Conservation (phyloP, 2,888 invertebrate species). For the Herminia tarsipennalis region DNA sequence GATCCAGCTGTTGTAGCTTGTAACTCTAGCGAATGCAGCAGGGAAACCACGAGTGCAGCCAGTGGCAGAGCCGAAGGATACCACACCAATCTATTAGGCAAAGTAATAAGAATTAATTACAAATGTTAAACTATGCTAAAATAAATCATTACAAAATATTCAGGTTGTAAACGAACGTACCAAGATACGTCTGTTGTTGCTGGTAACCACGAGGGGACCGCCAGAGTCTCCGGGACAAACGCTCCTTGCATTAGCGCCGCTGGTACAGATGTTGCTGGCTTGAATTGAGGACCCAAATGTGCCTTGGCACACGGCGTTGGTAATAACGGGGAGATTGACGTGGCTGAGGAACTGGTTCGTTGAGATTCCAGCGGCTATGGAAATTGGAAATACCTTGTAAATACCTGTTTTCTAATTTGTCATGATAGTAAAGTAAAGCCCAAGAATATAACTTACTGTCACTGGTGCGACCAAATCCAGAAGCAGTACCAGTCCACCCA, state of each 20-base stretch:
- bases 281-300: conserved; percentile 22
- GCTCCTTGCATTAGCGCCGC: conserved; percentile 53
- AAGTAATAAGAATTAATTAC: no score
- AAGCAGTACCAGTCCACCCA: conserved; percentile 52
- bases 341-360: conserved; percentile 63
- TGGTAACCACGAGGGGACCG: conserved; percentile 53
- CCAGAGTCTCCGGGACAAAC: conserved; percentile 73
- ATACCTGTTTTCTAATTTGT: neutral
- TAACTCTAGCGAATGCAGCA: no score
- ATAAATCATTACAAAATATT: no score
- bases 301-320: conserved; percentile 63
- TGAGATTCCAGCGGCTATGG: conserved; percentile 36
- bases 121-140: no score
- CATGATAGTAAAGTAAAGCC: neutral
- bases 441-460: conserved; percentile 47
- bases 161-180: no score
- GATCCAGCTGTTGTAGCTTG: no score
- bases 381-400: neutral
- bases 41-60: no score
- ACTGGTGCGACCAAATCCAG: conserved; percentile 62
- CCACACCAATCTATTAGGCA: no score
- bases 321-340: conserved; percentile 69
- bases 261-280: conserved; percentile 62
- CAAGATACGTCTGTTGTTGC: conserved; percentile 32
- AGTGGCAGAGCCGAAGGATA: no score